Evolutionary conservation across 2,888 invertebrate genomes (phyloP).

Genomic region (Drosophila testacea): DNA sequence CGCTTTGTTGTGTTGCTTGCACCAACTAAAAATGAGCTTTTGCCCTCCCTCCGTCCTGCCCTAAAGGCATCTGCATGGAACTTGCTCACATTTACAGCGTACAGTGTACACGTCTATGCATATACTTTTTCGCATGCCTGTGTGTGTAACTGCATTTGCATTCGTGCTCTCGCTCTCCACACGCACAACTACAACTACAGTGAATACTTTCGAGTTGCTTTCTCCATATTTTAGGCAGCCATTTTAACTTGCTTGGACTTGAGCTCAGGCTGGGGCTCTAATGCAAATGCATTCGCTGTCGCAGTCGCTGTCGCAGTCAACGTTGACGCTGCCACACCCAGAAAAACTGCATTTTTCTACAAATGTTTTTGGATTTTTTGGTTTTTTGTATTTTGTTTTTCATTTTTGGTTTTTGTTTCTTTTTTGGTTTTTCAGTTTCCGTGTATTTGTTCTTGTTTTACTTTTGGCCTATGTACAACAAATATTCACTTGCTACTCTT

Average conservation of each 20-base stretch:
- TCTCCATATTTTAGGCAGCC: conserved; percentile 60
- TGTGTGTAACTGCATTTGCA: conserved; percentile 61
- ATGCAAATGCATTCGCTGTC: conserved; percentile 59
- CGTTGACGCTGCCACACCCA: conserved; percentile 81
- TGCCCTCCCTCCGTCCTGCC: conserved; percentile 18
- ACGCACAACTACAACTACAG: conserved; percentile 47
- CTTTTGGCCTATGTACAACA: conserved; percentile 70
- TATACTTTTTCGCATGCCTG: conserved; percentile 10
- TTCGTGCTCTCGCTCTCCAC: conserved; percentile 54
- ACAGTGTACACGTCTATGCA: not conserved
- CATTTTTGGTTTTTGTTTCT: conserved; percentile 35
- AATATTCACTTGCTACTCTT: conserved; percentile 73
- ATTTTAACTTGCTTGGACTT: conserved; percentile 50
- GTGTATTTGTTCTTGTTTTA: conserved; percentile 31
- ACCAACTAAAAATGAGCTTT: conserved; percentile 71
- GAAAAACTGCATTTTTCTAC: conserved; percentile 83
- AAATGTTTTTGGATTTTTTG: conserved; percentile 71
- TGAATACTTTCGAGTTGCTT: conserved; percentile 24
- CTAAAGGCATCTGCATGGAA: conserved; percentile 11
- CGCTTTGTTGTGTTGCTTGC: conserved; percentile 60
- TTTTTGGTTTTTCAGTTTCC: conserved; percentile 15
- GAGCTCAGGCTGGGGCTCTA: conserved; percentile 52
- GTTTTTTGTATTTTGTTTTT: not conserved
- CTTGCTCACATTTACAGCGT: conserved; percentile 16
- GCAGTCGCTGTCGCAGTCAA: conserved; percentile 25